A percentile compares a stretch with the other conserved stretches of the same genome.
Conservation (phyloP, 1,140 invertebrate genomes). For the Frieseomelitta varia region DNA sequence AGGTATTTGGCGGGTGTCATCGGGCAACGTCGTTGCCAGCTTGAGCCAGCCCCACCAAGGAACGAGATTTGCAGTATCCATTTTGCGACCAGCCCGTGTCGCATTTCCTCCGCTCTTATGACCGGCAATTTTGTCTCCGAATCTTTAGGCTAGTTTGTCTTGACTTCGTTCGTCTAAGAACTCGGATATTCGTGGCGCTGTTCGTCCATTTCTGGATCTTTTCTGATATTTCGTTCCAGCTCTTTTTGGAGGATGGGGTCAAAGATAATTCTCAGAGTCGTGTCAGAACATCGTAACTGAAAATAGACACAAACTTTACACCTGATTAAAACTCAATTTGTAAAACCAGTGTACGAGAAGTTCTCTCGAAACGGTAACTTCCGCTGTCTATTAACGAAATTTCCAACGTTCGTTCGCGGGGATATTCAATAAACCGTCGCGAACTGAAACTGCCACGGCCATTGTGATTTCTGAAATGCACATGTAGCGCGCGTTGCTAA, state of each 20-base stretch:
- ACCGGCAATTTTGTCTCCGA: not conserved
- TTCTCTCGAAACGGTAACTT: not conserved
- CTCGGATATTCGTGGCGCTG: not conserved
- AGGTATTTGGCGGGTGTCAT: constrained; percentile 38
- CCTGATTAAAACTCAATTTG: too few species aligned
- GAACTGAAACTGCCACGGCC: not conserved
- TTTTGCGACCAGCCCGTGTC: not conserved
- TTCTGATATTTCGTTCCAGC: not conserved
- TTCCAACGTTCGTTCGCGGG: not conserved
- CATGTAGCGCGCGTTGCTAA: not conserved
- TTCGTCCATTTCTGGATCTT: not conserved
- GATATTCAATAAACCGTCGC: not conserved
- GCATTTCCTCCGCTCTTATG: not conserved
- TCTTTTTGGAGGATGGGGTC: not conserved
- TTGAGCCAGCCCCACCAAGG: not conserved
- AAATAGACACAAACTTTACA: too few species aligned
- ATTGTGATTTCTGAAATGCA: not conserved
- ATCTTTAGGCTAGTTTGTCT: not conserved
- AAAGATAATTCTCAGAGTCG: too few species aligned
- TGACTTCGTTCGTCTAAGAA: not conserved
- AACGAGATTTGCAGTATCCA: constrained; percentile 12
- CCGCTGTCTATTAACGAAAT: not conserved
- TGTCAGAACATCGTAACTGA: too few species aligned
- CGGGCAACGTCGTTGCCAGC: not conserved
- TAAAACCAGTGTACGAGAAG: not conserved